Evolutionary conservation across 1,140 invertebrate species (phyloP).

Genomic region (Eueides isabella): DNA sequence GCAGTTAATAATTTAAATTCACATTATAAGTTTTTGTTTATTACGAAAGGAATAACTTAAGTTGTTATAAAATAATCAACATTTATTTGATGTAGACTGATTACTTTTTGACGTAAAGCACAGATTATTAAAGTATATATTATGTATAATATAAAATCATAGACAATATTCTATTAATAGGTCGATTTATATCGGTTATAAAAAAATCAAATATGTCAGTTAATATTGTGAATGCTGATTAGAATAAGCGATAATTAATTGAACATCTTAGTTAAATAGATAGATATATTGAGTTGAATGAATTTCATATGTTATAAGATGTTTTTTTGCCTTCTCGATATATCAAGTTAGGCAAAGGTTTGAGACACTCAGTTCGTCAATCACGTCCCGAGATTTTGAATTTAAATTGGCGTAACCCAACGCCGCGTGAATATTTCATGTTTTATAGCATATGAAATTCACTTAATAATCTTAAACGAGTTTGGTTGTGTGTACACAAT

Average conservation of each 20-base stretch:
- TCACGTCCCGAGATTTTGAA: no score
- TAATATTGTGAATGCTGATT: background rate
- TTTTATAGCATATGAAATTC: constrained; percentile 11
- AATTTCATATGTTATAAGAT: background rate
- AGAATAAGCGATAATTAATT: background rate
- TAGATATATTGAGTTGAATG: background rate
- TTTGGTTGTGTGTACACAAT: constrained; percentile 18
- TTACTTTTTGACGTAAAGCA: background rate
- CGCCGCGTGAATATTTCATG: background rate
- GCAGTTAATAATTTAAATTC: background rate
- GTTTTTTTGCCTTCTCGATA: background rate
- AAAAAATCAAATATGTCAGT: background rate
- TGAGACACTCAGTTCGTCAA: no score
- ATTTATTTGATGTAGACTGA: background rate
- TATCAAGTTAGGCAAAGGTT: background rate
- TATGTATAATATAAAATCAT: background rate
- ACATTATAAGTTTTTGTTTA: background rate
- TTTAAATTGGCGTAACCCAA: no score
- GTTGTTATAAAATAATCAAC: background rate
- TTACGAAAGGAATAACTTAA: background rate
- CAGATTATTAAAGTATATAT: background rate
- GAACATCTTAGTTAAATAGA: background rate
- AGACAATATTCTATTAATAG: constrained; percentile 12
- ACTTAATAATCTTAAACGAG: background rate
- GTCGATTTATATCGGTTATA: background rate